These are phyloP conservation scores for Mus minutoides DNA, from an alignment of 2,797 vertebrate species.

Conservation along the genomic window DNA sequence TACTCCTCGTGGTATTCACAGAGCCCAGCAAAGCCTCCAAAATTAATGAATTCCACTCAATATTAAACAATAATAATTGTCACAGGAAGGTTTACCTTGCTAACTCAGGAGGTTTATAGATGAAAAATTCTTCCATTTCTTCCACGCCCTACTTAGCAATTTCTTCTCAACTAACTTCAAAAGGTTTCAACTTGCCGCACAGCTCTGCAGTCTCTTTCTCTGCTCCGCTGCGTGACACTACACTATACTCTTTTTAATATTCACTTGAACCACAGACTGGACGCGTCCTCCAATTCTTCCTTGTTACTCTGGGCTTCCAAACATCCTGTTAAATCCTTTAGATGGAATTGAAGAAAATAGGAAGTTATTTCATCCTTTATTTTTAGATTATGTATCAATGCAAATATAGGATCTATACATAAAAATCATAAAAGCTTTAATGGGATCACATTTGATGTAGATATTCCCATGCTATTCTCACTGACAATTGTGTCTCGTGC, in stretches of 20 bases:
- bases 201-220: not conserved
- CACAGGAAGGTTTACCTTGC: not conserved
- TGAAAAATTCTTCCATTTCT: constrained; percentile 26
- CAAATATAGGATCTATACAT: not conserved
- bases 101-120: not conserved
- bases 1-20: not conserved
- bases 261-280: not conserved
- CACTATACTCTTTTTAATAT: not conserved
- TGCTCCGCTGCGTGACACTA: not conserved
- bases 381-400: not conserved
- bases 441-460: not conserved
- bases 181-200: not conserved
- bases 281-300: not conserved
- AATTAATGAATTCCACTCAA: not conserved
- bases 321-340: not conserved
- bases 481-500: not conserved
- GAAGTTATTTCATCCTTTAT: not conserved
- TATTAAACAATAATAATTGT: constrained; percentile 16
- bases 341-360: not conserved
- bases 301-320: not conserved
- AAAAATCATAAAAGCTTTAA: not conserved
- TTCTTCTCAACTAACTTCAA: constrained; percentile 25
- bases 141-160: not conserved
- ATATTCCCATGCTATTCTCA: not conserved
- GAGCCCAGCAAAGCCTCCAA: not conserved